Evolutionary conservation across 2,113 vertebrate genomes (phyloP), one percentile per base, ranked within the genome.

Genomic region (Thryonomys swinderianus): DNA sequence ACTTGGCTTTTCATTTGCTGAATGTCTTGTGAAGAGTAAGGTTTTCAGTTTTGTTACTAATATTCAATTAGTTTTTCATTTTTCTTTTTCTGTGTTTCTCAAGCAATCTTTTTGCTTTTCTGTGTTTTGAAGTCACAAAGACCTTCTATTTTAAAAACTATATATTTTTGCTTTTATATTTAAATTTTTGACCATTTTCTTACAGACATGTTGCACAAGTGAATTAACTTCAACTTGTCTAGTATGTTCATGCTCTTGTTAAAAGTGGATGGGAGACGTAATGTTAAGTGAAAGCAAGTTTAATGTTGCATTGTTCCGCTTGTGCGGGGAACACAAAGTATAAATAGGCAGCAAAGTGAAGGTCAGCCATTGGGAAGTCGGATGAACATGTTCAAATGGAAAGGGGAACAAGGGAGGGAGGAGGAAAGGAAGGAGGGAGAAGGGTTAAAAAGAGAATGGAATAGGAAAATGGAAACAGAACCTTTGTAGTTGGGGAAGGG

Each of bases 21-120:
- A 45, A 18, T 32, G 16, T 57, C 48, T 73, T 40, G 62, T 4
- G 9, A 92, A 42, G 32, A 76, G 30, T 37, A 81, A 76, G 3
- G 40, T 18, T 85, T 91, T 92, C 1, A 67, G 80, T 81, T 85
- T 79, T 92, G 32, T 92, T 81, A 88, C 83, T 85, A 30, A 87
- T 80, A 71, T 51, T 88, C 21, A 40, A 21, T 57, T 16, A n/a
- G 18, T 86, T 30, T 13, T 6, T 18, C 25, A 30, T 30, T 21
- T 17, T 37, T 32, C 79, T 45, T 48, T 86, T 5, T 32, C 55
- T 40, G 18, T 82, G 42, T 64, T n/a, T 80, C 34, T 18, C 61
- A 45, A 62, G 40, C 66, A 53, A 48, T 86, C 34, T 82, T 96
- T 48, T 48, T 76, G 73, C 13, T 14, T 48, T 48, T 83, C 14